Percentiles rank a stretch among this genome's conserved stretches.
These are phyloP conservation scores for Drosophila infuscata DNA, from an alignment of 2,888 invertebrate genomes.

Conservation along the genomic window DNA sequence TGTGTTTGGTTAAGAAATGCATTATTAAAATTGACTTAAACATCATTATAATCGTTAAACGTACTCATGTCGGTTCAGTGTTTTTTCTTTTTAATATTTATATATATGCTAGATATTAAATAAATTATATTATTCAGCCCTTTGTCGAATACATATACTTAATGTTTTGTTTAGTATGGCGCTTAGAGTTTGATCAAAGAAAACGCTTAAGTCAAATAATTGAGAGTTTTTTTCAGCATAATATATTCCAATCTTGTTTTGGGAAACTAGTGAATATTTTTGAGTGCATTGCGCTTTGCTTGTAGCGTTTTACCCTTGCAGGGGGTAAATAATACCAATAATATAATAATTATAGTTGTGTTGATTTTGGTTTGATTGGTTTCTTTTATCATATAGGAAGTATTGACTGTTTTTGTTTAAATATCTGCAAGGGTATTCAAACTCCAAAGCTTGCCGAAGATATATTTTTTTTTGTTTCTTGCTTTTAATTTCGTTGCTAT, in stretches of 20 bases:
- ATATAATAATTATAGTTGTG: neutral
- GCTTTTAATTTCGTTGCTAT: conserved; percentile 47
- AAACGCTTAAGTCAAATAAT: conserved; percentile 26
- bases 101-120: conserved; percentile 51
- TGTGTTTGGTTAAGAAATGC: conserved; percentile 25
- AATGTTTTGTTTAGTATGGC: conserved; percentile 52
- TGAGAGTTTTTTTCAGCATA: conserved; percentile 17
- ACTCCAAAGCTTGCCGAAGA: conserved; percentile 11
- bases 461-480: neutral
- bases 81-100: neutral
- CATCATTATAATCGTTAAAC: conserved; percentile 34
- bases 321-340: no score
- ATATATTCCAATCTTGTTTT: conserved; percentile 13
- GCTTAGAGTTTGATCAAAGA: conserved; percentile 21
- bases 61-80: conserved; percentile 26
- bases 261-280: conserved; percentile 15
- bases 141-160: conserved; percentile 32
- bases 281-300: no score
- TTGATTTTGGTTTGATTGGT: neutral
- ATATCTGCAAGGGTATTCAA: conserved; percentile 2
- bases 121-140: conserved; percentile 53
- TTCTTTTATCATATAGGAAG: neutral
- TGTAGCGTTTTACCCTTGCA: no score
- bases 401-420: neutral
- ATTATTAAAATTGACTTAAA: conserved; percentile 60